Evolutionary conservation across 2,113 vertebrate species (phyloP), one percentile per base, ranked within the genome.

Genomic region (Caretta caretta): DNA sequence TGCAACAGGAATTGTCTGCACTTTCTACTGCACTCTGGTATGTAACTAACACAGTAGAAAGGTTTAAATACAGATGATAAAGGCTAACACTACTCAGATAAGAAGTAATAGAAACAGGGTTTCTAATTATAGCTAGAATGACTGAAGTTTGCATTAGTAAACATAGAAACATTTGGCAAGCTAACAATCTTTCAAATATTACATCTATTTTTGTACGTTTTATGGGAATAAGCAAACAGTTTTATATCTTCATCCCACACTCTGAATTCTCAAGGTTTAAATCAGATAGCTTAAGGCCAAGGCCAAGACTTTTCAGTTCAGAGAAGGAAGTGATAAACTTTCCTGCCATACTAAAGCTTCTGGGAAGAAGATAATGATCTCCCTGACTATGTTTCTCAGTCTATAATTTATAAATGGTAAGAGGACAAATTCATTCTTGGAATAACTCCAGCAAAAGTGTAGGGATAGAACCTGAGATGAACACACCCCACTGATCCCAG

Each of bases 1-100:
- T 96, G 99, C 99, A 78, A 99, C 99, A 80, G 99, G 99, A 94
- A 93, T 99, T 53, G 98, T 99, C 90, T 99, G 99, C 97, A 99
- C 99, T 6, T 98, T 99, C 96, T 98, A 99, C 91, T 99, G 99
- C 93, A 99, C 98, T 17, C 91, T 99, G 98, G 98, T 99, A 98
- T 19, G 99, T 98, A 97, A 88, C 13, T 81, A 62, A 6, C 53
- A 8, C 4, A 46, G 53, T 50, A 14, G 29, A 87, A 50, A 14
- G 51, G 69, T 12, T 93, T 89, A 54, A 22, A 48, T 16, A 10
- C 11, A 12, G 46, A 8, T 93, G 24, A 27, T 84, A 86, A n/a
- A 27, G 59, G 16, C 42, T 56, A 90, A 27, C 20, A 13, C 46
- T 76, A 17, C 20, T 87, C 9, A 51, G 22, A 3, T 1, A 20